Percentiles rank a stretch among this genome's conserved stretches.
These are phyloP conservation scores for Ctena decussata DNA, from an alignment of 2,888 invertebrate genomes.

Conservation along the genomic window DNA sequence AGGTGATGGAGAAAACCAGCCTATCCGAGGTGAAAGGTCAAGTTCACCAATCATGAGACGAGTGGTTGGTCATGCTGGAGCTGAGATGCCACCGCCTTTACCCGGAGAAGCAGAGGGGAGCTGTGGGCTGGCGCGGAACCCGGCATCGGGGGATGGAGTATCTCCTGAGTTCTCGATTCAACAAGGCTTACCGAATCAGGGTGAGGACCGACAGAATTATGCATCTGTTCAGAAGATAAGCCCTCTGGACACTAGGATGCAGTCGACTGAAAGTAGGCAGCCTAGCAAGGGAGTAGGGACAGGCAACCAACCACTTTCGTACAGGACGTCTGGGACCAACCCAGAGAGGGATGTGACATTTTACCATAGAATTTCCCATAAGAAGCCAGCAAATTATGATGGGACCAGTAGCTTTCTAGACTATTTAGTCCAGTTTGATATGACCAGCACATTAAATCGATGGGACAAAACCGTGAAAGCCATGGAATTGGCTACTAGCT, in stretches of 20 bases:
- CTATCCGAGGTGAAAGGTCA: not conserved
- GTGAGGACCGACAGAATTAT: not conserved
- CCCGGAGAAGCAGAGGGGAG: not conserved
- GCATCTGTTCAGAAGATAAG: not conserved
- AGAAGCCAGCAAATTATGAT: constrained; percentile 22
- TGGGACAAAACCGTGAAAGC: constrained; percentile 18
- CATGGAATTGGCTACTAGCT: constrained; percentile 13
- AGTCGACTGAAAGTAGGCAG: too few species aligned
- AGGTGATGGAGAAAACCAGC: not conserved
- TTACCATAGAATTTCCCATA: not conserved
- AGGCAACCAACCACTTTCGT: not conserved
- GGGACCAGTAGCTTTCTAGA: constrained; percentile 11
- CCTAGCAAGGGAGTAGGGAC: too few species aligned
- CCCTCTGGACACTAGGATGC: not conserved
- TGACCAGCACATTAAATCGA: not conserved
- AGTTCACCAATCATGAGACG: not conserved
- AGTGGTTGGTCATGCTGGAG: not conserved
- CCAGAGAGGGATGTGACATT: too few species aligned
- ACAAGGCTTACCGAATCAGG: not conserved
- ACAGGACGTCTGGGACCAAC: not conserved
- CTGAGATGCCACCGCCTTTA: not conserved
- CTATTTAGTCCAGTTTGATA: constrained; percentile 21
- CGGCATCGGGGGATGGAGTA: not conserved
- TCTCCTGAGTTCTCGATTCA: not conserved
- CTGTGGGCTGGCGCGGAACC: not conserved